Evolutionary conservation across 1,140 invertebrate genomes (phyloP).

Genomic region (Aphelenchoides besseyi): DNA sequence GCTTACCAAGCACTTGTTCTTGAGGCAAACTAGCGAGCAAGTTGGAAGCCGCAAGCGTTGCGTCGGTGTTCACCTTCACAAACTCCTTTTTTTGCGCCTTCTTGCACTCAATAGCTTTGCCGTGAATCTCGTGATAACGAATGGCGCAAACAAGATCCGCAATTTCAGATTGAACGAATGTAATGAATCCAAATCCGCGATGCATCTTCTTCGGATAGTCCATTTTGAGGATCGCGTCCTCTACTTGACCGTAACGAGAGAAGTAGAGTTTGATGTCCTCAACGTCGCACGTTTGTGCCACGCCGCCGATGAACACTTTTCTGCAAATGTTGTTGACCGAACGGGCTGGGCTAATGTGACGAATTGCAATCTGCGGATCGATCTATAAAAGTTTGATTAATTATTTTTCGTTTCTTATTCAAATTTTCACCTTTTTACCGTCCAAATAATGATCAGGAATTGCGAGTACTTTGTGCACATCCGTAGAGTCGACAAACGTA

Average conservation of each 20-base stretch:
- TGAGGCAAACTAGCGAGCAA: neutral
- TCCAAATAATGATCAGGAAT: neutral
- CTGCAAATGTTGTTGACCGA: slow-evolving; percentile 21
- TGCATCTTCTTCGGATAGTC: slow-evolving; percentile 87
- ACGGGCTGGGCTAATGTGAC: neutral
- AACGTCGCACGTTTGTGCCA: slow-evolving; percentile 80
- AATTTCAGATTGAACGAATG: slow-evolving; percentile 84
- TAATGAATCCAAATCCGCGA: slow-evolving; percentile 84
- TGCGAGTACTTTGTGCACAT: slow-evolving; percentile 65
- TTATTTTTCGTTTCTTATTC: neutral
- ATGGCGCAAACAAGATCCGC: slow-evolving; percentile 83
- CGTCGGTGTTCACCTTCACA: slow-evolving; percentile 70
- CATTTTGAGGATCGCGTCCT: slow-evolving; percentile 89
- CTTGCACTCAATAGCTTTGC: slow-evolving; percentile 87
- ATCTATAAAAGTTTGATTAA: slow-evolving; percentile 5
- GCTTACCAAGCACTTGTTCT: neutral
- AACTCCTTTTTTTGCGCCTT: slow-evolving; percentile 87
- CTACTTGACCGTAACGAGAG: slow-evolving; percentile 83
- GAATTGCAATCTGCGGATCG: slow-evolving; percentile 15
- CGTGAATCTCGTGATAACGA: slow-evolving; percentile 73
- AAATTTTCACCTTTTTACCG: slow-evolving; percentile 10
- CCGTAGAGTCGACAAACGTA: slow-evolving; percentile 64
- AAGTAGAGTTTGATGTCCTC: slow-evolving; percentile 87
- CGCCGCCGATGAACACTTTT: slow-evolving; percentile 67
- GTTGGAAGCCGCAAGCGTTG: slow-evolving; percentile 65